Conservation (phyloP, 2,797 vertebrate species). For the Taeniopygia guttata region DNA sequence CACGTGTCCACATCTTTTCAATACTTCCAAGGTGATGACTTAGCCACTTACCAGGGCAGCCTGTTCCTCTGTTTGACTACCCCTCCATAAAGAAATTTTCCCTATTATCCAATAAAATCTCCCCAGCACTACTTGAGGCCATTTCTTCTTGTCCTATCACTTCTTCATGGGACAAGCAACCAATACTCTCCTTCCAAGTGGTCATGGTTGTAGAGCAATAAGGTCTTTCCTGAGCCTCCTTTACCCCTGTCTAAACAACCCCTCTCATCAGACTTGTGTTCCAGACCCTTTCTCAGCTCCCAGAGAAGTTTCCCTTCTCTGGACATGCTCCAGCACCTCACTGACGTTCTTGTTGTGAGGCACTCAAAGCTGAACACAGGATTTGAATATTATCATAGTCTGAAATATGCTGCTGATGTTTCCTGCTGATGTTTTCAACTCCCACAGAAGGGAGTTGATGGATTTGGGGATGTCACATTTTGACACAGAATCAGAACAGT, state of each 20-base stretch:
- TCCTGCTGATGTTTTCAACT: too few relatives aligned
- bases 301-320: not conserved
- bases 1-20: not conserved
- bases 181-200: not conserved
- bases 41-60: not conserved
- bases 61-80: not conserved
- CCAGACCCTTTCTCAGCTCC: not conserved
- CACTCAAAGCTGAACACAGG: not conserved
- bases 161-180: not conserved
- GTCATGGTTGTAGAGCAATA: not conserved
- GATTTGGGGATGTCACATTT: not conserved
- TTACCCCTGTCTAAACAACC: not conserved
- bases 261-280: not conserved
- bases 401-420: not conserved
- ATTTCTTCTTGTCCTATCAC: not conserved
- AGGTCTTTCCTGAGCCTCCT: not conserved
- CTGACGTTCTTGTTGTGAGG: not conserved
- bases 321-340: not conserved
- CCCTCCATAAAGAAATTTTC: not conserved
- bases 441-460: not conserved
- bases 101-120: not conserved
- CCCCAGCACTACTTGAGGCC: not conserved
- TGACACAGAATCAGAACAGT: not conserved
- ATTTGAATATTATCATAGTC: not conserved
- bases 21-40: not conserved